Conservation (phyloP, 2,797 vertebrate species). For the Typhlichthys eigenmanni region DNA sequence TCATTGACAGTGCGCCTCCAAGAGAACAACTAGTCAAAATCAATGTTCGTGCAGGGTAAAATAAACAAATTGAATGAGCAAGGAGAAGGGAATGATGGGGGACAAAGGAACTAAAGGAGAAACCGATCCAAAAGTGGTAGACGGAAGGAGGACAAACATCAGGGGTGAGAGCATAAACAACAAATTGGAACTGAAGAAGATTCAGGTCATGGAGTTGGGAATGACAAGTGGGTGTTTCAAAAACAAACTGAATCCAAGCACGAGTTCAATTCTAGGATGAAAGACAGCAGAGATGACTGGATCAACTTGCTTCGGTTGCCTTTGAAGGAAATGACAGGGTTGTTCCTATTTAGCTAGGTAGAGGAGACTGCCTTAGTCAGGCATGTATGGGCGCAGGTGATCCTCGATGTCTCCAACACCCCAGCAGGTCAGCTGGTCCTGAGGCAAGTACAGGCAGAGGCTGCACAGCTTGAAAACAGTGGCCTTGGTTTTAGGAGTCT, state of each 20-base stretch:
- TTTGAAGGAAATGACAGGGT: slow-evolving; percentile 68
- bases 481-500: slow-evolving; percentile 99
- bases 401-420: slow-evolving; percentile 97
- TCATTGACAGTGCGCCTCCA: slow-evolving; percentile 77
- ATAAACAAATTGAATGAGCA: slow-evolving; percentile 73
- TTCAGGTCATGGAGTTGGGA: slow-evolving; percentile 61
- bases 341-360: slow-evolving; percentile 85
- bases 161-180: slow-evolving; percentile 50
- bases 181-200: slow-evolving; percentile 69
- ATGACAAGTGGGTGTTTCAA: slow-evolving; percentile 42
- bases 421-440: slow-evolving; percentile 99
- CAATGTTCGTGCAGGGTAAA: slow-evolving; percentile 84
- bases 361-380: slow-evolving; percentile 86
- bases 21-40: slow-evolving; percentile 82
- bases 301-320: slow-evolving; percentile 88
- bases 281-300: slow-evolving; percentile 87
- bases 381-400: slow-evolving; percentile 97
- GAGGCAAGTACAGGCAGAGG: slow-evolving; percentile 98
- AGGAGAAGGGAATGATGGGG: slow-evolving; percentile 57
- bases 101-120: slow-evolving; percentile 24
- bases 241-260: slow-evolving; percentile 90
- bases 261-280: slow-evolving; percentile 93
- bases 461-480: slow-evolving; percentile 99
- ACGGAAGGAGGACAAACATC: slow-evolving; percentile 47
- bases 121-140: slow-evolving; percentile 68